Base-by-base conservation (phyloP, 2,113 vertebrate species). In the Tachysurus fulvidraco region DNA sequence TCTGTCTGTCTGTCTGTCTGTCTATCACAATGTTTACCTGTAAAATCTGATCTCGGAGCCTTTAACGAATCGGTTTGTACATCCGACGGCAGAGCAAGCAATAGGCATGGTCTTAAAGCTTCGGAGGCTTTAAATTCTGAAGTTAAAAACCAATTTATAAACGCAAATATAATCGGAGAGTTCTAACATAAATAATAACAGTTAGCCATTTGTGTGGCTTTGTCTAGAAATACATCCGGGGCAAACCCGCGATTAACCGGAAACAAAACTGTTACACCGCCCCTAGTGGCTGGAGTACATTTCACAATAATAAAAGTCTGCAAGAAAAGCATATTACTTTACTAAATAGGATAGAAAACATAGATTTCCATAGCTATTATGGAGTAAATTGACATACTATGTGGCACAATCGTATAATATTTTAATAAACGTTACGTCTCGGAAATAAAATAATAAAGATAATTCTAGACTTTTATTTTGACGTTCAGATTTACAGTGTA, bases 11-110 rank as follows among this genome's bases (percentile, higher is more conserved):
- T 36, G 36, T 36, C 36, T 36, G 36, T 36, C 36, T 36, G 36
- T 36, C 36, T 36, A 36, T 36, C 36, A 36, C 36, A 36, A 50
- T 50, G 5, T 50, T 50, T 88, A 96, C 95, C 95, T 92, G 89
- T 96, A 96, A 91, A 96, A 96, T 25, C 95, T 59, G 44, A 96
- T 95, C 69, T 95, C 94, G 1, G 95, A 96, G 0, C 95, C 95
- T 89, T 96, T 96, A 0, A 95, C 85, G 65, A 96, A 96, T 67
- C 94, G 95, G 64, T 96, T 95, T 87, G 94, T 94, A 86, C 95
- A 96, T 1, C 93, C 94, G 1, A 81, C 83, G 0, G 94, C 94
- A 41, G 95, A 95, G 85, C 95, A 96, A 4, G 93, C 93, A 1
- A 95, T 95, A 0, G 95, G 95, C 95, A 96, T 96, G 73, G 12